Percentiles rank a stretch among this genome's conserved stretches.
phyloP scores from a whole-genome alignment of 2,797 vertebrate genomes.

The Coreius guichenoti region DNA sequence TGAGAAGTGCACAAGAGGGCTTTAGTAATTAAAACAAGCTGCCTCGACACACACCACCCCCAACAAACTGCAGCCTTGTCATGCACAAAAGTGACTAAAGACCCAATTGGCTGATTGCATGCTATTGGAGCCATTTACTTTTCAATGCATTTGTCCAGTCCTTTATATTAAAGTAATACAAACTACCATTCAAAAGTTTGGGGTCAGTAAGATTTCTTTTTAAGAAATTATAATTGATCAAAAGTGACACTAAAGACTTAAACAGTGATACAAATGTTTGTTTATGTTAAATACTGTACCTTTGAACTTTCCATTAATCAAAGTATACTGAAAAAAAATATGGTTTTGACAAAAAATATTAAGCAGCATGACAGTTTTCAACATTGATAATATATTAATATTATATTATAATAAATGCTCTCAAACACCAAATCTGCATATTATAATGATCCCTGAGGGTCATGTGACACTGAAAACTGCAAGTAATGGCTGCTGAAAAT shows the following conservation, averaged over 20 bases:
- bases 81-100: slow-evolving; percentile 1
- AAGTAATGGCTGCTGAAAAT: neutral
- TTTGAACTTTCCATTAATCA: neutral
- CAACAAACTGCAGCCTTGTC: neutral
- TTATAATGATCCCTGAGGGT: neutral
- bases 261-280: neutral
- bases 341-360: neutral
- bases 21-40: slow-evolving; percentile 45
- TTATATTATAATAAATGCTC: neutral
- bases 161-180: neutral
- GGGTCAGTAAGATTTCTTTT: neutral
- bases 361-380: neutral
- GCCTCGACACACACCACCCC: neutral
- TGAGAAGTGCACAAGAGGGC: slow-evolving; percentile 37
- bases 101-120: slow-evolving; percentile 1
- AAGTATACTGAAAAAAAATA: neutral
- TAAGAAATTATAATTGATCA: neutral
- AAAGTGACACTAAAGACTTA: neutral
- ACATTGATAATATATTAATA: neutral
- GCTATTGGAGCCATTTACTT: neutral
- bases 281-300: neutral
- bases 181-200: neutral
- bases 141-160: neutral
- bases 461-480: neutral
- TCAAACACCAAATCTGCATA: neutral